Base-by-base conservation (phyloP, 2,113 vertebrate genomes). In the Charina bottae region DNA sequence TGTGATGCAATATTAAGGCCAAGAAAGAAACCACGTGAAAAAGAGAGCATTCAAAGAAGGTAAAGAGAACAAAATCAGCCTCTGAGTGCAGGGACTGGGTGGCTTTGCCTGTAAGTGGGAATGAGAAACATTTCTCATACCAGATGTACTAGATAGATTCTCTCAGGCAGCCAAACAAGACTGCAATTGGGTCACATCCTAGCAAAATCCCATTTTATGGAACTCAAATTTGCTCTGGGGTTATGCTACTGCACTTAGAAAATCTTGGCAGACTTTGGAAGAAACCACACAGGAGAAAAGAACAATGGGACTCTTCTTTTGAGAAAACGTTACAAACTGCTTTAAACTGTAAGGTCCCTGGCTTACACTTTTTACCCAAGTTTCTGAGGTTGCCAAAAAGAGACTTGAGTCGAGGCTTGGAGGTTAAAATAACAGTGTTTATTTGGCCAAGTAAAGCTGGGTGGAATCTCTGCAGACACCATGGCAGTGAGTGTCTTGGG, bases 41-140 rank as follows among this genome's bases (percentile, higher is more conserved):
- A 94, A 92, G 94, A 90, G 90, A 90, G 64, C 24, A 4, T 93
- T 93, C 92, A 2, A 89, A 95, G 96, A 94, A 94, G 95, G 91
- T 84, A 96, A 94, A 95, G 64, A 95, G 94, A 95, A 95, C 85
- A 96, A 49, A 92, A 58, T n/a, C 0, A 19, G 13, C 62, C 1
- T n/a, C 95, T 94, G 93, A 91, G 94, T 85, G 95, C 49, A 42
- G 90, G 94, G 90, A 87, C 3, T 93, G 92, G 90, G 85, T 90
- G 93, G 87, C 94, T 90, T 88, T 83, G 49, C 91, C 94, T 87
- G 37, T 33, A 15, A 88, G 55, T 93, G 93, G 93, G 91, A 93
- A 33, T 1, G 9, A 95, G 90, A 93, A 96, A 89, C 0, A 42
- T 58, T 93, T 86, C 94, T 95, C 93, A 88, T 94, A 96, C 86